Evolutionary conservation across 2,888 invertebrate species (phyloP).

Genomic region (Xanthia togata): DNA sequence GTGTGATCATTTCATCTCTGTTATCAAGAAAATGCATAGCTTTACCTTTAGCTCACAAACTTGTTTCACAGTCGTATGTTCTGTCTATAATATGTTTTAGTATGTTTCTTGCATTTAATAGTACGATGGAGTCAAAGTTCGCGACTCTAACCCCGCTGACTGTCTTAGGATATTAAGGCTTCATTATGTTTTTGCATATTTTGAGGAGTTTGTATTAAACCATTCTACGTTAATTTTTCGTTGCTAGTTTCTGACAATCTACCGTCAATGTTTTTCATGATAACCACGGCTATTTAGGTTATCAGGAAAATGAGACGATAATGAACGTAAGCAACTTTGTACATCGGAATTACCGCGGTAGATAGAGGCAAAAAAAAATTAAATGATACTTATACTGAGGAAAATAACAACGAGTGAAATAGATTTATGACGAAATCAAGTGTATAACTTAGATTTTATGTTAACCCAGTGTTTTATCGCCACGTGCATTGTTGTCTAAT

Average conservation of each 20-base stretch:
- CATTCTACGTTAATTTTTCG: background rate
- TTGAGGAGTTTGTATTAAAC: constrained; percentile 23
- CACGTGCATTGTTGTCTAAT: no score
- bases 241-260: constrained; percentile 18
- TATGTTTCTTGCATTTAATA: constrained; percentile 46
- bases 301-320: constrained; percentile 68
- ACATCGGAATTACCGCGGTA: constrained; percentile 34
- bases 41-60: constrained; percentile 35
- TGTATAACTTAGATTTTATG: background rate
- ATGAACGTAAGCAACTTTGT: constrained; percentile 32
- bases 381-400: background rate
- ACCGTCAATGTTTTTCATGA: constrained; percentile 54
- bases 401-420: constrained; percentile 9
- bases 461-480: background rate
- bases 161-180: constrained; percentile 27
- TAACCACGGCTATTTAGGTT: constrained; percentile 70
- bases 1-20: constrained; percentile 57
- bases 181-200: constrained; percentile 43
- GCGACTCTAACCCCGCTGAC: constrained; percentile 39
- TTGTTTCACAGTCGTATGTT: constrained; percentile 33
- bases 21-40: constrained; percentile 46
- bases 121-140: constrained; percentile 47
- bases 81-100: constrained; percentile 16
- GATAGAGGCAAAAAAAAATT: constrained; percentile 26
- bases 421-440: background rate